Percentiles rank a stretch among this genome's conserved stretches.
phyloP scores from a whole-genome alignment of 2,888 invertebrate genomes.

The Clanis bilineata region DNA sequence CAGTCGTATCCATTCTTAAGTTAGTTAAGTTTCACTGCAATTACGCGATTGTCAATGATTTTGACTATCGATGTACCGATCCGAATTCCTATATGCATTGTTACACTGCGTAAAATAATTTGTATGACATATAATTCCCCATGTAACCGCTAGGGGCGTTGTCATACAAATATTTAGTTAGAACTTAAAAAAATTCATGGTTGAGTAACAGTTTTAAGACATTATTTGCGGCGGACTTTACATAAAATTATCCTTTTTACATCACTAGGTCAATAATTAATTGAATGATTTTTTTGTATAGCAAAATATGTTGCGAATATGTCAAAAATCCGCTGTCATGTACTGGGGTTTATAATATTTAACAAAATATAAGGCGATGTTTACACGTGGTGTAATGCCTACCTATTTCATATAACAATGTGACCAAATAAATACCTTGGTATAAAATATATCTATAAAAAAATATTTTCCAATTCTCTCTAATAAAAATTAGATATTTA shows the following conservation, averaged over 20 bases:
- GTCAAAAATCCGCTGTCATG: background rate
- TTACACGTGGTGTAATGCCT: background rate
- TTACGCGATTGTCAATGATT: constrained; percentile 8
- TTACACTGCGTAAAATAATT: no score
- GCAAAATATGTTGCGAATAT: constrained; percentile 2
- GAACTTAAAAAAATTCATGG: no score
- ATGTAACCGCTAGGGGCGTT: no score
- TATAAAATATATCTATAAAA: constrained; percentile 37
- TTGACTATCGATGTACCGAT: background rate
- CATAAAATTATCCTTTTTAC: background rate
- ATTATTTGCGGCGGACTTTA: background rate
- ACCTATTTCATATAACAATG: constrained; percentile 38
- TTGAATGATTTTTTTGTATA: background rate
- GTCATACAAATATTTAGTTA: no score
- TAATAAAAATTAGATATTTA: constrained; percentile 74
- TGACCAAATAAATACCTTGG: constrained; percentile 55
- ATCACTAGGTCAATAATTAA: background rate
- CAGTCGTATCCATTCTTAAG: constrained; percentile 38
- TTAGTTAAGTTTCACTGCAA: background rate
- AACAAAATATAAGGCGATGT: background rate
- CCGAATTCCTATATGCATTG: background rate
- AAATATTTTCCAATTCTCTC: constrained; percentile 72
- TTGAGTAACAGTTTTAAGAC: no score
- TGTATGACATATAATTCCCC: no score
- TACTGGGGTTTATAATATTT: background rate